phyloP scores from a whole-genome alignment of 2,113 vertebrate species.

The Phalacrocorax pelagicus region DNA sequence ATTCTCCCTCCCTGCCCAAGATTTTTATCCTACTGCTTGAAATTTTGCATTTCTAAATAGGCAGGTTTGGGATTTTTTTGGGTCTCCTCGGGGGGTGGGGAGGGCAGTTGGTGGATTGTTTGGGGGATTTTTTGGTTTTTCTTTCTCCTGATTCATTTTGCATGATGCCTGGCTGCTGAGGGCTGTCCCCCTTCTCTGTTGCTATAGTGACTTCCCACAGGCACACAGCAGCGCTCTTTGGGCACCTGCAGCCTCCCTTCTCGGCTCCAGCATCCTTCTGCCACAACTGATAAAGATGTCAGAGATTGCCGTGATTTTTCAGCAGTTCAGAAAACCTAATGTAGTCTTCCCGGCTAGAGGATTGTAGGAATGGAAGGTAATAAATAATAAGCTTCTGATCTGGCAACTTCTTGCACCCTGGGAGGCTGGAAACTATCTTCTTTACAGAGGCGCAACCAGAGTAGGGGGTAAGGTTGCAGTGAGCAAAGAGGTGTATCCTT shows the following conservation, averaged over 20 bases:
- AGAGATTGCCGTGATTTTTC: background rate
- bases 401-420: background rate
- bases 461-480: background rate
- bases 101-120: background rate
- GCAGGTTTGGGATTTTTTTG: no score
- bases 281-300: background rate
- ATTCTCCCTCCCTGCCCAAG: background rate
- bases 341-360: background rate
- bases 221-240: background rate
- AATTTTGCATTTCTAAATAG: background rate
- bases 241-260: background rate
- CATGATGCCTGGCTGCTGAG: constrained; percentile 40
- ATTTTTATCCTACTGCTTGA: background rate
- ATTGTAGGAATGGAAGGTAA: background rate
- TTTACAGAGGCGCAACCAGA: background rate
- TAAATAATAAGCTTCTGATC: background rate
- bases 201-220: constrained; percentile 72
- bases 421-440: background rate
- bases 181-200: constrained; percentile 65
- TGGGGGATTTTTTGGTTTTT: background rate
- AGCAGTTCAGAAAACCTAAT: background rate
- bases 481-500: background rate
- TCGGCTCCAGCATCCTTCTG: background rate
- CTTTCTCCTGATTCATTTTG: background rate
- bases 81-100: no score